A percentile compares a stretch with the other conserved stretches of the same genome.
These are phyloP conservation scores for Idaea biselata DNA, from an alignment of 2,888 invertebrate genomes.

Conservation along the genomic window DNA sequence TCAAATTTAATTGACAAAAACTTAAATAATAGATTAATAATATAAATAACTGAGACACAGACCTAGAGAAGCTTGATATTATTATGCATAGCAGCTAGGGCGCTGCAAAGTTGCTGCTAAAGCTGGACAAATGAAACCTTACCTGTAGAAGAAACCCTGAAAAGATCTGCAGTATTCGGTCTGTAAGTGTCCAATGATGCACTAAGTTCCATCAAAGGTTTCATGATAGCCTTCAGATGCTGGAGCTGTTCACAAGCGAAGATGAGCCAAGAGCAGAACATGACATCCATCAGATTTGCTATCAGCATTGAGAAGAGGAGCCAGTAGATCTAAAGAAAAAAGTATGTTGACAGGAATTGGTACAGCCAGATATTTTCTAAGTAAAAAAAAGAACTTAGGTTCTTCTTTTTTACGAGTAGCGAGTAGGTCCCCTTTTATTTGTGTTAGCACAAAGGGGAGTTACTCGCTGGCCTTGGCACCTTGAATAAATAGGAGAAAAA, in stretches of 20 bases:
- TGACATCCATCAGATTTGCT: constrained; percentile 84
- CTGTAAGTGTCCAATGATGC: constrained; percentile 89
- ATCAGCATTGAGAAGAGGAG: constrained; percentile 83
- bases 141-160: constrained; percentile 81
- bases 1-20: too few species aligned
- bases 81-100: too few species aligned
- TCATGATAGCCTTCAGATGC: constrained; percentile 92
- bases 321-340: constrained; percentile 80
- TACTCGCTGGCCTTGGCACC: too few species aligned
- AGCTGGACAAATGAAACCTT: constrained; percentile 2
- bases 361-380: background rate
- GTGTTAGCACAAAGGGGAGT: too few species aligned
- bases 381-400: too few species aligned
- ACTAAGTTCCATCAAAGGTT: constrained; percentile 92
- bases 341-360: background rate
- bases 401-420: too few species aligned
- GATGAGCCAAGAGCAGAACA: constrained; percentile 92
- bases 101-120: too few species aligned
- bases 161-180: constrained; percentile 86
- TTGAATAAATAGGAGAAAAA: too few species aligned
- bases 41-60: too few species aligned
- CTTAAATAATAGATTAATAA: too few species aligned
- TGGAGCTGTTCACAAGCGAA: constrained; percentile 93
- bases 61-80: too few species aligned
- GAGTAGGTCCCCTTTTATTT: too few species aligned